Percentiles rank a stretch among this genome's conserved stretches.
Conservation (phyloP, 2,888 invertebrate species). For the Cristatella mucedo region DNA sequence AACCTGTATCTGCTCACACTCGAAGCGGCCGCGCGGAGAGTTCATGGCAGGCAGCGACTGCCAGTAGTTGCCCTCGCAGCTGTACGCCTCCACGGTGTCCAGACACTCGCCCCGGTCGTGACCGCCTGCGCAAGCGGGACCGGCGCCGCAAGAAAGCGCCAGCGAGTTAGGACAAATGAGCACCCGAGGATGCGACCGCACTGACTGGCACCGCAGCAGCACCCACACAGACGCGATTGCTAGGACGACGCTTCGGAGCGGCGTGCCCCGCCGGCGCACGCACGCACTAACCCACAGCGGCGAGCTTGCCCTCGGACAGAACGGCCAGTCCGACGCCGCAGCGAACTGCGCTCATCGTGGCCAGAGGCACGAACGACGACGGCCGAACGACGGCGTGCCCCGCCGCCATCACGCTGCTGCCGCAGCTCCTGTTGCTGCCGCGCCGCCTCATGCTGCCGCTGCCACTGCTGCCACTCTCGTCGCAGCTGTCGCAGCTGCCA, state of each 20-base stretch:
- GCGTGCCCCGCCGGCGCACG: too few species aligned
- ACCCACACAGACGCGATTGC: too few species aligned
- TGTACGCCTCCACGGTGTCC: constrained; percentile 56
- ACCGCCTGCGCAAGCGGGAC: constrained; percentile 44
- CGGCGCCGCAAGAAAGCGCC: not conserved
- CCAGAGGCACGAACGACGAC: constrained; percentile 40
- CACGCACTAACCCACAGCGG: constrained; percentile 61
- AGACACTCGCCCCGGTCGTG: constrained; percentile 72
- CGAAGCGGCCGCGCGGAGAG: constrained; percentile 60
- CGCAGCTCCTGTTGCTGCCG: too few species aligned
- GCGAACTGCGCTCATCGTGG: constrained; percentile 51
- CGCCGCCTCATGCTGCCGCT: too few species aligned
- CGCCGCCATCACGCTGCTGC: too few species aligned
- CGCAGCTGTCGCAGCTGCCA: too few species aligned
- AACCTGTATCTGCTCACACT: too few species aligned
- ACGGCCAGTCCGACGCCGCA: constrained; percentile 61
- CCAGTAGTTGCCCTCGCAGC: constrained; percentile 56
- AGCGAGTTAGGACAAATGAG: constrained; percentile 2
- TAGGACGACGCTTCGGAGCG: too few species aligned
- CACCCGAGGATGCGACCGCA: too few species aligned
- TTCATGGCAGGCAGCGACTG: constrained; percentile 52
- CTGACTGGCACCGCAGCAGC: too few species aligned
- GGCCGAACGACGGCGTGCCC: too few species aligned
- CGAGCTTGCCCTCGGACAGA: constrained; percentile 51
- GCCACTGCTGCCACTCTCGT: too few species aligned